These are phyloP conservation scores for Rhysida immarginata DNA, from an alignment of 1,140 invertebrate species.

Conservation along the genomic window DNA sequence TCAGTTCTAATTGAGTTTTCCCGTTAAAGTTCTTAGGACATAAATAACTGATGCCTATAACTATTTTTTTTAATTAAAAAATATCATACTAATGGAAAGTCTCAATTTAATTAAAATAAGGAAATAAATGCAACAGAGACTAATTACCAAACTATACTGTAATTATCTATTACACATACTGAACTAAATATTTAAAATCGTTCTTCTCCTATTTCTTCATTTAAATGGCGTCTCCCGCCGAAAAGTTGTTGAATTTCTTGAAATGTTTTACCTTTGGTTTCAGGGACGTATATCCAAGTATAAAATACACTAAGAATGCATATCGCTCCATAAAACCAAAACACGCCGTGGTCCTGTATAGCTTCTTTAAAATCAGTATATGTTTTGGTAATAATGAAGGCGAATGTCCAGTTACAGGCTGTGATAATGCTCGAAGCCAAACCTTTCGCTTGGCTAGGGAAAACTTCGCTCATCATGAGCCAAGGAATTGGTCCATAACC, in stretches of 20 bases:
- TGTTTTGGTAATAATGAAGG: constrained; percentile 58
- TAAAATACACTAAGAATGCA: constrained; percentile 54
- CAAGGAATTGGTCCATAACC: too few species aligned
- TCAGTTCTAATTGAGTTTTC: too few species aligned
- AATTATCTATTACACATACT: neutral
- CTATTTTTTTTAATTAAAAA: neutral
- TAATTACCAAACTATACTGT: neutral
- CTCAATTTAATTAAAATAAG: too few species aligned
- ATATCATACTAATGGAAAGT: too few species aligned
- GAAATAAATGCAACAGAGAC: neutral
- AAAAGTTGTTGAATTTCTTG: constrained; percentile 36
- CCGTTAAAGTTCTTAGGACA: too few species aligned
- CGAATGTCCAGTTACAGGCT: constrained; percentile 57
- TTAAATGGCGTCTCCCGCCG: too few species aligned
- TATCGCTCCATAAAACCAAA: constrained; percentile 59
- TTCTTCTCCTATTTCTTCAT: too few species aligned
- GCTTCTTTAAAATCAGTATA: neutral
- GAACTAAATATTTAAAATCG: neutral
- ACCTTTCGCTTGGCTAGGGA: constrained; percentile 57
- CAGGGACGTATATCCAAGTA: constrained; percentile 58
- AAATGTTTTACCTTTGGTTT: constrained; percentile 76
- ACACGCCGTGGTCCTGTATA: constrained; percentile 35
- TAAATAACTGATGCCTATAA: too few species aligned
- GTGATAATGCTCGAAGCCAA: constrained; percentile 57
- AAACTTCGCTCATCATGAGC: too few species aligned